These are phyloP conservation scores for Oreonectes daqikongensis DNA, from an alignment of 2,797 vertebrate genomes.

Conservation along the genomic window DNA sequence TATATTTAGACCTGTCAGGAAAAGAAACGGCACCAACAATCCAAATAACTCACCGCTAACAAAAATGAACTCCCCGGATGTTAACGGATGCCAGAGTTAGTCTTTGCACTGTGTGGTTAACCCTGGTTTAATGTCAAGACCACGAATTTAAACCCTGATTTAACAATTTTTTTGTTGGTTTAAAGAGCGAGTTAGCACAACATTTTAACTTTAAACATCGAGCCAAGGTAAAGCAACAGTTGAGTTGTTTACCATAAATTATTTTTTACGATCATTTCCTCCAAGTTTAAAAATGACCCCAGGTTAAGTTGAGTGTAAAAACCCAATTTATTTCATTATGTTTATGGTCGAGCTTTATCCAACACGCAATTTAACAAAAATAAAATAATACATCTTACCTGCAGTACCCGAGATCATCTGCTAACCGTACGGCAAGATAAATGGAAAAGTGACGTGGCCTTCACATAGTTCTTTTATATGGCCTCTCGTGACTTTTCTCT, in stretches of 20 bases:
- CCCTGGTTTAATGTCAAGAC: not conserved
- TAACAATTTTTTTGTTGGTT: not conserved
- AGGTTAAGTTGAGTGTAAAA: not conserved
- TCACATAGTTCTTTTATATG: slow-evolving; percentile 19
- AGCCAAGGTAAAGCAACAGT: too few relatives aligned
- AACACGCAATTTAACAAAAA: not conserved
- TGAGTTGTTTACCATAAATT: too few relatives aligned
- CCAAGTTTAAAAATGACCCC: not conserved
- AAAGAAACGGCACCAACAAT: slow-evolving; percentile 43
- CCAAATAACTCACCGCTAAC: slow-evolving; percentile 37
- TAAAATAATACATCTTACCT: slow-evolving; percentile 19
- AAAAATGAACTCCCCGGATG: slow-evolving; percentile 50
- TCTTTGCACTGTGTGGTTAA: not conserved
- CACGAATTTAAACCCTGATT: not conserved
- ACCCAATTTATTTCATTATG: not conserved
- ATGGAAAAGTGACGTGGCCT: slow-evolving; percentile 7
- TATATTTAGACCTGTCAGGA: slow-evolving; percentile 57
- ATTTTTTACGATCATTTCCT: too few relatives aligned
- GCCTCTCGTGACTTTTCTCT: slow-evolving; percentile 27
- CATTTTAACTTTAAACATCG: too few relatives aligned
- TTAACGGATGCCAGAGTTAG: slow-evolving; percentile 30
- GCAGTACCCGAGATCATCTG: slow-evolving; percentile 34
- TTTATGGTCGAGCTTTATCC: not conserved
- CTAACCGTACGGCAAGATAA: slow-evolving; percentile 12
- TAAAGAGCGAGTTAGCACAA: not conserved